Conservation (phyloP, 2,888 invertebrate genomes). For the Chymomyza procnemis region DNA sequence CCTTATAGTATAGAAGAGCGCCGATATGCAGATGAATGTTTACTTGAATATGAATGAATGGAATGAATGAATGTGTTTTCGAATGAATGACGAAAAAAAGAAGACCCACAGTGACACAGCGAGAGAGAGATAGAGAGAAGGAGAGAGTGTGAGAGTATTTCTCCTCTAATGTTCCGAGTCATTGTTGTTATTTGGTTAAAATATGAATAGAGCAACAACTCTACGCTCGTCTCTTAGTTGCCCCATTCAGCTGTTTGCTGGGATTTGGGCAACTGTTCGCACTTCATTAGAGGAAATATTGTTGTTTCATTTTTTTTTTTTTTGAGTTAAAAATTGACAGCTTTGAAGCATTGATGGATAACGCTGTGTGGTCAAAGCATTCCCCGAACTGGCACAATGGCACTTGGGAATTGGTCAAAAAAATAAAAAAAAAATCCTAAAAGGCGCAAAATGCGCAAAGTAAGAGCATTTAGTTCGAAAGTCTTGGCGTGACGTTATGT, state of each 20-base stretch:
- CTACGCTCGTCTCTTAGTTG: no score
- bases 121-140: no score
- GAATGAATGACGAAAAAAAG: background rate
- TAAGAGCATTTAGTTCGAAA: no score
- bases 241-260: background rate
- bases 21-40: background rate
- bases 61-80: background rate
- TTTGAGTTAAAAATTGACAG: background rate
- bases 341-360: background rate
- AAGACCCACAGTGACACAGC: background rate
- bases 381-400: constrained; percentile 59
- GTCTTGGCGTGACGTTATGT: no score
- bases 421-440: no score
- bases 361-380: background rate
- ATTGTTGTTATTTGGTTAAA: no score
- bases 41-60: background rate
- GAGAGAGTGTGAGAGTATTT: background rate
- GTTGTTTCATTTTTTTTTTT: background rate
- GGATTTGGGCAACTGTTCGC: background rate
- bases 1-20: background rate
- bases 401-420: constrained; percentile 11
- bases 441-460: no score
- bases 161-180: background rate
- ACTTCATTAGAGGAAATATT: background rate
- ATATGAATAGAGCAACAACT: no score